Base-by-base conservation (phyloP, 2,113 vertebrate species). In the Anser brachyrhynchus region DNA sequence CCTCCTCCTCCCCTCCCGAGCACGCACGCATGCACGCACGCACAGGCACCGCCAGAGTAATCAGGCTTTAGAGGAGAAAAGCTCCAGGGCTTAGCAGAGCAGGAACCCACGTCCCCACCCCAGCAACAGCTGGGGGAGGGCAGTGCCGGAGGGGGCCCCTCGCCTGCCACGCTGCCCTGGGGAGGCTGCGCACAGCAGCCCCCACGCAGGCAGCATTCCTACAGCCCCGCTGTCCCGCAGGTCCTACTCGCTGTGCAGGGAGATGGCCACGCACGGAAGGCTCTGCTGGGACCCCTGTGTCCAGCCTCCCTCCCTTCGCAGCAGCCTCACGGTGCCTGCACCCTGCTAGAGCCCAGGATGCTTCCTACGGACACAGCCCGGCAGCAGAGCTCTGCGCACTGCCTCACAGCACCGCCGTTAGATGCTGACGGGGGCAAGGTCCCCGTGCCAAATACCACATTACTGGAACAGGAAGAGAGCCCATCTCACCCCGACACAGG, bases 11-110 rank as follows among this genome's bases (percentile, higher is more conserved):
- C 89, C 92, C 83, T 96, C 80, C 69, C 10, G 3, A 89, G 87
- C 95, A 92, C 31, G 26, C 76, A 89, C 31, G 35, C 73, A 85
- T 28, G 41, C 84, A 95, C 67, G 39, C 89, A 97, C 37, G 59
- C 90, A 91, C 92, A 97, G 87, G 93, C 96, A 96, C 93, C 29
- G 39, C 93, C 88, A 6, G 80, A 96, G 93, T 97, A 97, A 97
- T 97, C 96, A 96, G 95, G 95, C 96, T 97, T 97, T 95, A 96
- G 96, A 91, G 93, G 93, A 97, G 95, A 96, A 97, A 97, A 97
- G 96, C 96, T 96, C 80, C 88, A 95, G 92, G 88, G 96, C 96
- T 97, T 97, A 97, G 92, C 10, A 11, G 95, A 95, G 95, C 95
- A 89, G 92, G 92, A 96, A 90, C 95, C 92, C 93, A 58, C 13